These are phyloP conservation scores for Gymnoscelis rufifasciata DNA, from an alignment of 2,888 invertebrate genomes.

Conservation along the genomic window DNA sequence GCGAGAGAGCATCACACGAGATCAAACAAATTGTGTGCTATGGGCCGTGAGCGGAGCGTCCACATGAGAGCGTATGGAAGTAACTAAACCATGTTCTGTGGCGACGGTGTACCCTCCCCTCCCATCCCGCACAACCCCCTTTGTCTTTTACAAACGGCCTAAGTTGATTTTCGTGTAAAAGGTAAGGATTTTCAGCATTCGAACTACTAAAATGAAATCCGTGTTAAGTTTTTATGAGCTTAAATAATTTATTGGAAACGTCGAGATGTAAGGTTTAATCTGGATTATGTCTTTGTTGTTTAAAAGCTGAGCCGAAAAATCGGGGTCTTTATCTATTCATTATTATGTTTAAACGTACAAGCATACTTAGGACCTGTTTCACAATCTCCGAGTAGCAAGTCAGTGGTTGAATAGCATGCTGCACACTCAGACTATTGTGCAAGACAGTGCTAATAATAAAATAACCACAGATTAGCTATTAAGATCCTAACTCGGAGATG, in stretches of 20 bases:
- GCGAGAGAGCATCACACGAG: constrained; percentile 63
- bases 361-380: too few species aligned
- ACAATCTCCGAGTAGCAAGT: too few species aligned
- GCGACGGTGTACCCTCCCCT: constrained; percentile 8
- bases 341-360: too few species aligned
- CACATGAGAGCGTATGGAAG: constrained; percentile 61
- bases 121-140: constrained; percentile 7
- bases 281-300: not conserved
- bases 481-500: too few species aligned
- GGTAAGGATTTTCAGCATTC: not conserved
- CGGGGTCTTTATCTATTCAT: too few species aligned
- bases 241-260: not conserved
- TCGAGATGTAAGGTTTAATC: not conserved
- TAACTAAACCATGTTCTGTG: constrained; percentile 10
- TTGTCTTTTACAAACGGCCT: constrained; percentile 11
- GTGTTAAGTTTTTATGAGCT: constrained; percentile 10
- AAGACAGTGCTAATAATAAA: too few species aligned
- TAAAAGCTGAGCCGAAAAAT: not conserved
- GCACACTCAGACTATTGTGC: too few species aligned
- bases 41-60: constrained; percentile 67
- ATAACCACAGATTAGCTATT: too few species aligned
- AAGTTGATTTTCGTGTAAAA: constrained; percentile 21
- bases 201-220: constrained; percentile 10
- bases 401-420: too few species aligned
- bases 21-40: constrained; percentile 76